Percentiles rank a stretch among this genome's conserved stretches.
Evolutionary conservation across 2,797 vertebrate genomes (phyloP).

Genomic region (Oreortyx pictus): DNA sequence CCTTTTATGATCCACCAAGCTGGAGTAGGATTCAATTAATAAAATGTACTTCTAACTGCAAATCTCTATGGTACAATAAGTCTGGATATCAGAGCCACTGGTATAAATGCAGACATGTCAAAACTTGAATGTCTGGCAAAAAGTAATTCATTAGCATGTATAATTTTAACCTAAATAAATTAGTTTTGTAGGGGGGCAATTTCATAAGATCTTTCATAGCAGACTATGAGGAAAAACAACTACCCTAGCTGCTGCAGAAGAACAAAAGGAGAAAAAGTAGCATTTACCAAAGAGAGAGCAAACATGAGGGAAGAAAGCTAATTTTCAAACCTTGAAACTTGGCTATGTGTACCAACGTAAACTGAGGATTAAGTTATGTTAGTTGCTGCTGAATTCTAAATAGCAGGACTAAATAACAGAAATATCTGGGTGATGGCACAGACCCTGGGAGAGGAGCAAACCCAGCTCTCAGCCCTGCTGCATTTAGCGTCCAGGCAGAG

Average conservation of each 20-base stretch:
- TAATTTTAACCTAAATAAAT: background rate
- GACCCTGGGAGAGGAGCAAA: background rate
- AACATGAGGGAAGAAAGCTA: background rate
- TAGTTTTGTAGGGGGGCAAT: background rate
- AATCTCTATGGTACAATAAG: background rate
- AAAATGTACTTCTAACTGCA: background rate
- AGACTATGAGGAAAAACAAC: background rate
- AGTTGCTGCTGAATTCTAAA: accelerated
- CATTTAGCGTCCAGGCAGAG: background rate
- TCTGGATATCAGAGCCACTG: background rate
- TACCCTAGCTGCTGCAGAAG: background rate
- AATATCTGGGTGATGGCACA: background rate
- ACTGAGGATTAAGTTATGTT: background rate
- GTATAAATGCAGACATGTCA: background rate
- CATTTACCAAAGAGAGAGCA: background rate
- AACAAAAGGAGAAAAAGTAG: background rate
- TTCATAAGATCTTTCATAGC: background rate
- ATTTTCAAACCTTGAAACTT: background rate
- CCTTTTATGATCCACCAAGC: background rate
- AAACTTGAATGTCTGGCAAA: background rate
- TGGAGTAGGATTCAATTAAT: background rate
- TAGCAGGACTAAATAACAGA: background rate
- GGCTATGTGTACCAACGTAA: background rate
- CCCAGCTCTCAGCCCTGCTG: background rate
- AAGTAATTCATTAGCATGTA: background rate